A percentile compares a stretch with the other conserved stretches of the same genome.
These are phyloP conservation scores for Lasioglossum oenotherae DNA, from an alignment of 2,888 invertebrate species.

Conservation along the genomic window DNA sequence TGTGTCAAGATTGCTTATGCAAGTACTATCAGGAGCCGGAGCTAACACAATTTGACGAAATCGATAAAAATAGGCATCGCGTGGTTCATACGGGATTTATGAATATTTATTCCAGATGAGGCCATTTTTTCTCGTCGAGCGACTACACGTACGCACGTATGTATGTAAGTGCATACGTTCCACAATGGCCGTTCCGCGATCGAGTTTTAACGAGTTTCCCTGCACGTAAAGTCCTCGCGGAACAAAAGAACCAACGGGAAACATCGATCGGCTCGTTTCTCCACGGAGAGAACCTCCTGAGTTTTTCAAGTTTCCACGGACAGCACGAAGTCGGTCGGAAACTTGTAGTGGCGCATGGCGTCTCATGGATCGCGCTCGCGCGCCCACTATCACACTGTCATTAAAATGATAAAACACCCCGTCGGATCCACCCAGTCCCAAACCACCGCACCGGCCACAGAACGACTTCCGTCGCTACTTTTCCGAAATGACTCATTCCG, in stretches of 20 bases:
- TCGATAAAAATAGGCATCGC: background rate
- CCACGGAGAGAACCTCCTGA: background rate
- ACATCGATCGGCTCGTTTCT: constrained; percentile 45
- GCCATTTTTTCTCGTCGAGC: constrained; percentile 30
- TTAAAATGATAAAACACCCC: constrained; percentile 36
- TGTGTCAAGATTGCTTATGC: background rate
- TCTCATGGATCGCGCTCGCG: constrained; percentile 3
- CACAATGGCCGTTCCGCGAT: background rate
- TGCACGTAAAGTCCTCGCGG: constrained; percentile 21
- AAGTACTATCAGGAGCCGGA: no score
- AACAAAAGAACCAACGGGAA: constrained; percentile 21
- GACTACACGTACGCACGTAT: background rate
- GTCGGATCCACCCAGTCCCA: constrained; percentile 1
- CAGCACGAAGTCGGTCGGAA: constrained; percentile 17
- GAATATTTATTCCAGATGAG: constrained; percentile 55
- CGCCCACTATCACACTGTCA: constrained; percentile 12
- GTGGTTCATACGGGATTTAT: constrained; percentile 15
- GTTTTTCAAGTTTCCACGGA: constrained; percentile 5
- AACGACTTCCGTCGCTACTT: constrained; percentile 16
- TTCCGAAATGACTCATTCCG: no score
- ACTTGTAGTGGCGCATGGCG: background rate
- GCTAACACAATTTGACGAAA: background rate
- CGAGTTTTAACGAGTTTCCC: constrained; percentile 47
- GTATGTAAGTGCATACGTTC: background rate
- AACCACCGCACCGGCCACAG: constrained; percentile 12